Percentiles rank a stretch among this genome's conserved stretches.
Conservation (phyloP, 2,888 invertebrate genomes). For the Lucinisca nassula region DNA sequence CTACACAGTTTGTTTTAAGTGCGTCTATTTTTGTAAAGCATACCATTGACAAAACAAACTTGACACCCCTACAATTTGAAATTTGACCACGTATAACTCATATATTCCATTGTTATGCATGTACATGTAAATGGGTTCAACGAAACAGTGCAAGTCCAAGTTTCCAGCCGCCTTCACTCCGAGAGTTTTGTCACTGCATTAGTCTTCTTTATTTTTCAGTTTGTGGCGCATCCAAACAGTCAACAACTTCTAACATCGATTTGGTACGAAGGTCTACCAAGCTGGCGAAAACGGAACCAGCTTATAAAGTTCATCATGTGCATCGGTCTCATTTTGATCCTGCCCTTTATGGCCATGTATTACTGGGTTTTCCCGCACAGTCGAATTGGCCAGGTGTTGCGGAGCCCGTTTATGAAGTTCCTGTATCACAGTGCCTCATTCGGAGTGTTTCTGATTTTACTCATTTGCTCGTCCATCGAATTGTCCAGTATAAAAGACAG, state of each 20-base stretch:
- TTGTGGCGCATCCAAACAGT: conserved; percentile 90
- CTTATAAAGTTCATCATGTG: conserved; percentile 88
- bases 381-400: conserved; percentile 89
- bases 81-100: too few species aligned
- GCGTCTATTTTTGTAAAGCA: too few species aligned
- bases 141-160: too few species aligned
- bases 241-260: conserved; percentile 90
- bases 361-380: conserved; percentile 89
- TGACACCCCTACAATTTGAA: too few species aligned
- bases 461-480: conserved; percentile 89
- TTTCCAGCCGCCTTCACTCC: too few species aligned
- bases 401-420: conserved; percentile 90
- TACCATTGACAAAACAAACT: too few species aligned
- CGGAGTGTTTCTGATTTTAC: conserved; percentile 89
- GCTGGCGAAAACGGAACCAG: conserved; percentile 88
- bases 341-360: conserved; percentile 89
- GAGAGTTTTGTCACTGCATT: too few species aligned
- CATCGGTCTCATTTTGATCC: conserved; percentile 87
- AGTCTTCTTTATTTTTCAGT: too few species aligned
- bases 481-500: conserved; percentile 80
- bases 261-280: conserved; percentile 90
- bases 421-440: conserved; percentile 90
- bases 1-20: too few species aligned
- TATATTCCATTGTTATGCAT: too few species aligned
- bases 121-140: too few species aligned